Conservation (phyloP, 2,888 invertebrate genomes). For the Cerceris rybyensis region DNA sequence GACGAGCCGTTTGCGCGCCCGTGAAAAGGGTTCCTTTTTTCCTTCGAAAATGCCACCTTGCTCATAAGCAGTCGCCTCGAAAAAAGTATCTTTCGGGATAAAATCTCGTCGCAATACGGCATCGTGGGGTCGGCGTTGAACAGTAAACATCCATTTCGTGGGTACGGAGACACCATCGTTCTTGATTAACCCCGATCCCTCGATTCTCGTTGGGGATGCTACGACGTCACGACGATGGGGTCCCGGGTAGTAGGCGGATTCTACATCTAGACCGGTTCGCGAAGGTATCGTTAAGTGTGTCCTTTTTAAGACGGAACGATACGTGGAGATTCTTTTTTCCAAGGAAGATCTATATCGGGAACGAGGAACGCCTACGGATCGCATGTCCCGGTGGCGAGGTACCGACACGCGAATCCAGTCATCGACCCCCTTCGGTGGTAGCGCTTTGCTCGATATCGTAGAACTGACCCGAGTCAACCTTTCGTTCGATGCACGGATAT, state of each 20-base stretch:
- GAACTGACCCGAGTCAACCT: constrained; percentile 67
- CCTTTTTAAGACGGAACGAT: constrained; percentile 6
- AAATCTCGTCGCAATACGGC: constrained; percentile 14
- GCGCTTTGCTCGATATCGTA: constrained; percentile 60
- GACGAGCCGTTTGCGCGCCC: not conserved
- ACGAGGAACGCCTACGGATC: constrained; percentile 73
- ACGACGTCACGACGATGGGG: not conserved
- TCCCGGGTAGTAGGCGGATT: not conserved
- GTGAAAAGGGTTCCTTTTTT: not conserved
- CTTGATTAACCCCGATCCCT: constrained; percentile 47
- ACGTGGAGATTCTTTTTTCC: constrained; percentile 24
- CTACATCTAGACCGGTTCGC: not conserved
- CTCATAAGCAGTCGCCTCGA: not conserved
- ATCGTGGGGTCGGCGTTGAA: constrained; percentile 23
- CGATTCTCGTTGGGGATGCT: constrained; percentile 14
- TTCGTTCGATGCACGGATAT: constrained; percentile 56
- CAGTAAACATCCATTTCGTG: constrained; percentile 47
- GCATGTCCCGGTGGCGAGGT: constrained; percentile 72
- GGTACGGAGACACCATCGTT: constrained; percentile 36
- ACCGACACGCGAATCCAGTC: constrained; percentile 78
- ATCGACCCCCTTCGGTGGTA: constrained; percentile 71
- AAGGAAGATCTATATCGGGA: constrained; percentile 75
- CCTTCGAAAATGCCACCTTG: not conserved
- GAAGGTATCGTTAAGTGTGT: constrained; percentile 7
- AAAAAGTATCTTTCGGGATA: constrained; percentile 7